Evolutionary conservation across 2,888 invertebrate species (phyloP).

Genomic region (Glaucopsyche alexis): DNA sequence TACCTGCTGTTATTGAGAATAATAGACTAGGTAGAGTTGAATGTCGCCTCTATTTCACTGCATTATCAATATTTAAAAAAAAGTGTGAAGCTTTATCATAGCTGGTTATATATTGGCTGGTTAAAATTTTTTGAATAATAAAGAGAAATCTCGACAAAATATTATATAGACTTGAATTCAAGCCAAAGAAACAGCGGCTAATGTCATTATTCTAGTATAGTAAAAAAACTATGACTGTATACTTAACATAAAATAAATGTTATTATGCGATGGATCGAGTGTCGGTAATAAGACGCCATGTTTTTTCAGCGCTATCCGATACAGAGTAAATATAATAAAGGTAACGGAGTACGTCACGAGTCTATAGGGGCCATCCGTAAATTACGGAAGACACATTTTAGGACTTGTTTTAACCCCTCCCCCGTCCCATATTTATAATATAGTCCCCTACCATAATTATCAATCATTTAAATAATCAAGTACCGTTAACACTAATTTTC

Average conservation of each 20-base stretch:
- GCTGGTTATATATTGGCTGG: background rate
- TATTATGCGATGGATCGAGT: constrained; percentile 39
- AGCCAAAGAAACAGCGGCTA: background rate
- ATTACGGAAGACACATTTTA: too few species aligned
- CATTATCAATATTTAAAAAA: background rate
- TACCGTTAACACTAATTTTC: too few species aligned
- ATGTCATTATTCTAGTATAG: background rate
- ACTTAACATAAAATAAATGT: constrained; percentile 32
- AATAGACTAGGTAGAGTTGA: background rate
- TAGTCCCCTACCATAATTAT: too few species aligned
- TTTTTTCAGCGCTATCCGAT: constrained; percentile 51
- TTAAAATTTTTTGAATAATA: background rate
- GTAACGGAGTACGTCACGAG: constrained; percentile 42
- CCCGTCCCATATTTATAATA: too few species aligned
- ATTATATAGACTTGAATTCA: background rate
- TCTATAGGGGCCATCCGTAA: constrained; percentile 27
- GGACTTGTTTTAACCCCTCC: too few species aligned
- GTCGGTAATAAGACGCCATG: constrained; percentile 48
- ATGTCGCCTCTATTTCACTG: background rate
- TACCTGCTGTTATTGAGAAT: too few species aligned
- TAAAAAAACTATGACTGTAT: constrained; percentile 21
- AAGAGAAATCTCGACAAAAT: background rate
- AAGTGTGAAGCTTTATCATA: too few species aligned
- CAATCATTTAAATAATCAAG: too few species aligned
- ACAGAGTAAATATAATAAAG: constrained; percentile 51